phyloP scores from a whole-genome alignment of 23 tunicate genomes.

The Styela clava region DNA sequence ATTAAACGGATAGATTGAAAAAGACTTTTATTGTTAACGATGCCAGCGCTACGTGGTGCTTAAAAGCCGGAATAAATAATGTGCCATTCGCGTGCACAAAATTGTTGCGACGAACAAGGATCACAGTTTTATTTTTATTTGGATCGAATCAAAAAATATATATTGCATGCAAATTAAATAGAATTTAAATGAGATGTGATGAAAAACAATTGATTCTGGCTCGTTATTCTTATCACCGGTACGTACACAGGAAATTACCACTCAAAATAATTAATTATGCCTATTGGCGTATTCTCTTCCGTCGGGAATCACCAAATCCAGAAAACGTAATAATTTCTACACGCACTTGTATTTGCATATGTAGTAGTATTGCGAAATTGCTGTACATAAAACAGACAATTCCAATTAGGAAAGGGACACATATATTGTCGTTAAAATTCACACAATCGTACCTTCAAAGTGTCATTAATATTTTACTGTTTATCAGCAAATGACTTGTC shows the following conservation, averaged over 20 bases:
- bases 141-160: no score
- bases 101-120: background rate
- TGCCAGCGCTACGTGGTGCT: background rate
- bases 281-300: background rate
- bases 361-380: no score
- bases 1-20: background rate
- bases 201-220: background rate
- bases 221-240: background rate
- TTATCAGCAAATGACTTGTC: no score
- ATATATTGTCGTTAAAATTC: no score
- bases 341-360: no score
- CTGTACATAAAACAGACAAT: no score
- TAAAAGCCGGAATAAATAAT: background rate
- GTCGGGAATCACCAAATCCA: background rate
- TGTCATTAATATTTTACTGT: no score
- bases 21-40: background rate
- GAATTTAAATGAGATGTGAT: background rate
- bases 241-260: background rate
- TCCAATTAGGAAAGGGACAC: no score
- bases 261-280: no score
- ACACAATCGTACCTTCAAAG: no score
- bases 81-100: background rate
- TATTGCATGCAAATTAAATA: background rate
- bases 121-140: no score
- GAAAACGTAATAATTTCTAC: no score